Percentiles rank a stretch among this genome's conserved stretches.
Evolutionary conservation across 2,113 vertebrate species (phyloP).

Genomic region (Eleginops maclovinus): DNA sequence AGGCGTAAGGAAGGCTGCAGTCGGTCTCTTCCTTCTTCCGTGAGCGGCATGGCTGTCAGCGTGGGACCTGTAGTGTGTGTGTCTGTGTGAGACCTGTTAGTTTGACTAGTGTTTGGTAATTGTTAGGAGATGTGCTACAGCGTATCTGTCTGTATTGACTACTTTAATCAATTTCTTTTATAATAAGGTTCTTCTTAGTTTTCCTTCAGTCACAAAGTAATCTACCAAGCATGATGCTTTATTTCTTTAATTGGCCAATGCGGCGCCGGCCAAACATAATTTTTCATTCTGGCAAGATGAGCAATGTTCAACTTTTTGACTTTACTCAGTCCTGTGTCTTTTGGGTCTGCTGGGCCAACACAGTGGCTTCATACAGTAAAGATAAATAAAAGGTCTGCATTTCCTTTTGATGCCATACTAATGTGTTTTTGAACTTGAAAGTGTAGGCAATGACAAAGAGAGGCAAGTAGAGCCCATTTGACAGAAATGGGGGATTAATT

Average conservation of each 20-base stretch:
- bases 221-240: too few relatives aligned
- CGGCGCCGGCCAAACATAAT: neutral
- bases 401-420: slow-evolving; percentile 14
- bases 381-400: slow-evolving; percentile 2
- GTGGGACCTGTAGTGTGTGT: too few relatives aligned
- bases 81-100: too few relatives aligned
- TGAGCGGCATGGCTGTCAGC: too few relatives aligned
- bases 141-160: too few relatives aligned
- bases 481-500: slow-evolving; percentile 73
- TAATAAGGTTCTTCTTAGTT: too few relatives aligned
- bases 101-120: too few relatives aligned
- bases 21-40: too few relatives aligned
- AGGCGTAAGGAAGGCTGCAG: too few relatives aligned
- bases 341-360: neutral
- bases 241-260: neutral
- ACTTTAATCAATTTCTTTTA: too few relatives aligned
- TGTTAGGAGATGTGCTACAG: too few relatives aligned
- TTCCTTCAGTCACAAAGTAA: too few relatives aligned
- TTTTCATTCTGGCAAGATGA: neutral
- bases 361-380: neutral
- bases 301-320: neutral
- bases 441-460: slow-evolving; percentile 39
- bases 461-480: slow-evolving; percentile 40
- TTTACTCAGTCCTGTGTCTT: neutral
- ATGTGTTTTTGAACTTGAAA: slow-evolving; percentile 47